Conservation (phyloP, 1,140 invertebrate genomes). For the Lepidurus apus region DNA sequence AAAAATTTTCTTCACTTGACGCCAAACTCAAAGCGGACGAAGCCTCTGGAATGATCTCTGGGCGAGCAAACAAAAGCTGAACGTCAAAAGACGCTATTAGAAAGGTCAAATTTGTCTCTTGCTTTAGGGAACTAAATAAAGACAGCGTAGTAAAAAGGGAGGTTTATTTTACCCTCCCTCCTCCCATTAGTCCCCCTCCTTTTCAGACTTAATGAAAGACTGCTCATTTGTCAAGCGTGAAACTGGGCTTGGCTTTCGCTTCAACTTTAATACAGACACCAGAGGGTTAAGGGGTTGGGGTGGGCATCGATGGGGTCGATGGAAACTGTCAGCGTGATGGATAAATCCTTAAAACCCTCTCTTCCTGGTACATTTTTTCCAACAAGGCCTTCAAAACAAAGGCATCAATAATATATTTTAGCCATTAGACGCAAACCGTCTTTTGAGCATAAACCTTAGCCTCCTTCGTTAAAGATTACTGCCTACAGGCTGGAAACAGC, state of each 20-base stretch:
- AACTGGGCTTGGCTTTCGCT: constrained; percentile 8
- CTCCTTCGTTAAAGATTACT: background rate
- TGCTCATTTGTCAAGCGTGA: constrained; percentile 12
- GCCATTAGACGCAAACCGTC: background rate
- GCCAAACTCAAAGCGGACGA: background rate
- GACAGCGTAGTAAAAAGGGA: background rate
- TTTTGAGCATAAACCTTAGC: background rate
- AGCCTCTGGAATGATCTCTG: background rate
- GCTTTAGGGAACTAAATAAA: background rate
- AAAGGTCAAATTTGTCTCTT: background rate
- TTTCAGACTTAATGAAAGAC: background rate
- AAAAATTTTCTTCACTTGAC: background rate
- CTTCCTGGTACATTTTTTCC: background rate
- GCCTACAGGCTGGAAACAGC: background rate
- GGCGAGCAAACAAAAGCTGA: background rate
- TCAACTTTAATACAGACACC: background rate
- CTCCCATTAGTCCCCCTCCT: background rate
- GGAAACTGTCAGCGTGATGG: constrained; percentile 16
- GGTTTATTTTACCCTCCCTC: background rate
- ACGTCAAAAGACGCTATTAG: background rate
- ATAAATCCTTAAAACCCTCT: constrained; percentile 10
- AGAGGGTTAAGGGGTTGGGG: background rate
- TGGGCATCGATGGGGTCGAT: background rate
- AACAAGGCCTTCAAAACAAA: background rate
- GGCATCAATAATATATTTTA: background rate